Evolutionary conservation across 1,140 invertebrate genomes (phyloP), one percentile per base, ranked within the genome.

Genomic region (Drosophila nigrodunni): DNA sequence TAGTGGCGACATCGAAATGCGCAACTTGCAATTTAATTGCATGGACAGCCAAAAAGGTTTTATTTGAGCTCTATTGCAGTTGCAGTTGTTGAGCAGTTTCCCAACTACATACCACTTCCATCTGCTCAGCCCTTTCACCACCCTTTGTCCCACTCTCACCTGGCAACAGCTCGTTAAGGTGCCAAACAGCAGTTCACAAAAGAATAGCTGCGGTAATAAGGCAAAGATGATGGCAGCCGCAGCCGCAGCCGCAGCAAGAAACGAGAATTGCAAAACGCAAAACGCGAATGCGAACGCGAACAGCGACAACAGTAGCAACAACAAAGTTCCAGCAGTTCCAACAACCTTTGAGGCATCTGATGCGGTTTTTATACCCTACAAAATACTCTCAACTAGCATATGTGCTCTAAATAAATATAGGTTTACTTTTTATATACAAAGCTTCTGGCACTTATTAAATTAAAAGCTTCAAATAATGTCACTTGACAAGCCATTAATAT

Each of bases 1-100:
- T 88, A 87, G 83, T 74, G 60, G 55, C 69, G 43, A 72, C 68
- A 66, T 69, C 62, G 55, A 71, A 54, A 66, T 61, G 75, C 50
- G 49, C 43, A 62, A 77, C 50, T 75, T 78, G 59, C 75, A 87
- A 86, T 87, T 86, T 77, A 86, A 86, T 86, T 88, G 82, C 81
- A 68, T 65, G 69, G 50, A 68, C 74, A 72, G 47, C 43, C 65
- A 57, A 73, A 30, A 79, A 67, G 43, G 37, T 46, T 68, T 65
- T 65, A 54, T 46, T 64, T 13, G n/a, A 43, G 41, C 41, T 43
- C 41, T 43, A 43, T 43, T 43, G 3, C 41, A 43, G 41, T 43
- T 43, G 3, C 41, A 43, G 41, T 43, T 43, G 41, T 43, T 43
- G 41, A 13, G n/a, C 41, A 13, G 11, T 43, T 43, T 4, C 4